Percentiles rank a stretch among this genome's conserved stretches.
Conservation (phyloP, 2,888 invertebrate species). For the Orchesella flavescens region DNA sequence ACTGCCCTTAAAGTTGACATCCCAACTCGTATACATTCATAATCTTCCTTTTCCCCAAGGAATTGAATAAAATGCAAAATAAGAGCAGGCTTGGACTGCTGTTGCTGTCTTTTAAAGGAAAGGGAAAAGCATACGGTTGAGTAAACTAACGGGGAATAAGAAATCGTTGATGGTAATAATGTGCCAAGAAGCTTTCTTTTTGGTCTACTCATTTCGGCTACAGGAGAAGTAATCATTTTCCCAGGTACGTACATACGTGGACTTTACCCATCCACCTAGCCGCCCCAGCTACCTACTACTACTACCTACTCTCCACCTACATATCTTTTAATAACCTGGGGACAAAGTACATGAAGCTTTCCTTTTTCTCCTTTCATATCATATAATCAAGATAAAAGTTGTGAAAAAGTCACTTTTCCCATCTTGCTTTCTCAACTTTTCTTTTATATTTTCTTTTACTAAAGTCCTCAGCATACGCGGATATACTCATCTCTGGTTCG, state of each 20-base stretch:
- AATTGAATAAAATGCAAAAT: slow-evolving; percentile 40
- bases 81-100: background rate
- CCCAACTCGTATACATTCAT: slow-evolving; percentile 65
- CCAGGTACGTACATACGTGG: slow-evolving; percentile 36
- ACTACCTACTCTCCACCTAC: slow-evolving; percentile 11
- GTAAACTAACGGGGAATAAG: slow-evolving; percentile 40
- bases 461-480: slow-evolving; percentile 10
- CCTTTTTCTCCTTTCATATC: slow-evolving; percentile 44
- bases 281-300: too few relatives aligned
- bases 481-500: background rate
- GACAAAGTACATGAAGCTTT: slow-evolving; percentile 61
- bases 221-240: slow-evolving; percentile 52
- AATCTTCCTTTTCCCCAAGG: slow-evolving; percentile 51
- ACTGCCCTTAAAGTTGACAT: slow-evolving; percentile 54
- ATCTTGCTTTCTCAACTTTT: slow-evolving; percentile 71
- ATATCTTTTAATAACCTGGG: slow-evolving; percentile 57
- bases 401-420: slow-evolving; percentile 63
- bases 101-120: background rate
- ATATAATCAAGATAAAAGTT: slow-evolving; percentile 59
- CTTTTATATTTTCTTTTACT: slow-evolving; percentile 53
- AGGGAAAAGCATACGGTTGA: slow-evolving; percentile 47
- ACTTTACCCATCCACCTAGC: too few relatives aligned
- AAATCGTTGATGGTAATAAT: slow-evolving; percentile 54
- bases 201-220: slow-evolving; percentile 34
- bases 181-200: slow-evolving; percentile 34